Percentiles rank a stretch among this genome's conserved stretches.
These are phyloP conservation scores for Hystrix cristata DNA, from an alignment of 2,113 vertebrate species.

Conservation along the genomic window DNA sequence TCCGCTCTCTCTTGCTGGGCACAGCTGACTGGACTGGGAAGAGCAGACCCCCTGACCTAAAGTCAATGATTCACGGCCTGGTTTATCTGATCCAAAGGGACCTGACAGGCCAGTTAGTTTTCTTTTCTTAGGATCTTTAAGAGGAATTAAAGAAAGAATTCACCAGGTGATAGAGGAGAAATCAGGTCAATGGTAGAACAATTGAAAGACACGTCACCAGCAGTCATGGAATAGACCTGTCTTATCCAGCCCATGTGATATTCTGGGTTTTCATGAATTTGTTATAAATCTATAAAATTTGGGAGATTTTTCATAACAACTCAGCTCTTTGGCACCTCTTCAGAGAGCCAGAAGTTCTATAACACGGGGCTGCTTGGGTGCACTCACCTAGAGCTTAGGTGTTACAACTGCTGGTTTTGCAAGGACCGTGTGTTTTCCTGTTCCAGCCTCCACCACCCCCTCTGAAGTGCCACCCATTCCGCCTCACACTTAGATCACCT, in stretches of 20 bases:
- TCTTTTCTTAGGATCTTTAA: not conserved
- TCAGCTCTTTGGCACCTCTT: not conserved
- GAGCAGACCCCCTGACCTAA: not conserved
- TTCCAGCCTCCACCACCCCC: not conserved
- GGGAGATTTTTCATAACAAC: not conserved
- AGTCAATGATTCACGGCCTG: not conserved
- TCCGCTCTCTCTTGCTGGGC: not conserved
- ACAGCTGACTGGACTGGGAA: not conserved
- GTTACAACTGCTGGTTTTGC: not conserved
- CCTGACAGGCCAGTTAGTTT: not conserved
- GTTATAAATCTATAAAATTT: conserved; percentile 2
- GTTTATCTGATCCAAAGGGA: conserved; percentile 4
- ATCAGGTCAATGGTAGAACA: not conserved
- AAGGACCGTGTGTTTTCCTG: not conserved
- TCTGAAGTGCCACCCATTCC: not conserved
- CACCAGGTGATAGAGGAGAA: not conserved
- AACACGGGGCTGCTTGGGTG: not conserved
- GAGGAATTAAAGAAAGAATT: not conserved
- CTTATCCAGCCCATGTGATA: no score
- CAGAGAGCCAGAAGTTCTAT: not conserved
- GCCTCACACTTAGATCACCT: not conserved
- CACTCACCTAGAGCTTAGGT: not conserved
- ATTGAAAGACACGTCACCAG: not conserved
- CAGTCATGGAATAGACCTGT: not conserved
- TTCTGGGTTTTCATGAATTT: conserved; percentile 7